Evolutionary conservation across 53 echinoderm and acorn worm species (phyloP).

Genomic region (Astropecten irregularis): DNA sequence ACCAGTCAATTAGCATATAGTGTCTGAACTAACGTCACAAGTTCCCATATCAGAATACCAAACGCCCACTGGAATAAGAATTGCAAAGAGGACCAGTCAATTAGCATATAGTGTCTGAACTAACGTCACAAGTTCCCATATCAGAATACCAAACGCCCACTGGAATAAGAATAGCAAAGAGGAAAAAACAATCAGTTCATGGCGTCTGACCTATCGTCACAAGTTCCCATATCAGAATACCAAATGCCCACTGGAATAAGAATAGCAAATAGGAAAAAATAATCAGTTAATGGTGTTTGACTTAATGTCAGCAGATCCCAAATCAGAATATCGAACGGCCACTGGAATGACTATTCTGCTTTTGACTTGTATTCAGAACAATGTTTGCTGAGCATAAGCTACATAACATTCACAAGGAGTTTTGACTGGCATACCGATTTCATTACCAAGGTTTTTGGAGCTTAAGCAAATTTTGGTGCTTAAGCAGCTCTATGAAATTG

Average conservation of each 20-base stretch:
- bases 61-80: slow-evolving; percentile 46
- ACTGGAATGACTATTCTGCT: not conserved
- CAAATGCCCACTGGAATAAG: slow-evolving; percentile 62
- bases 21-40: slow-evolving; percentile 94
- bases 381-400: not conserved
- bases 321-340: slow-evolving; percentile 75
- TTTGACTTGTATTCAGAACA: not conserved
- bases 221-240: slow-evolving; percentile 88
- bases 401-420: too few species aligned
- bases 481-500: too few species aligned
- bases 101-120: slow-evolving; percentile 87
- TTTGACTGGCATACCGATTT: too few species aligned
- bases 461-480: too few species aligned
- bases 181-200: slow-evolving; percentile 8
- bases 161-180: not conserved
- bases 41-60: slow-evolving; percentile 89
- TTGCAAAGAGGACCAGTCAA: not conserved
- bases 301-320: slow-evolving; percentile 96
- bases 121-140: slow-evolving; percentile 95
- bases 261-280: not conserved
- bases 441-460: too few species aligned
- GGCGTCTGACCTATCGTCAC: slow-evolving; percentile 97
- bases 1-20: slow-evolving; percentile 51
- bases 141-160: slow-evolving; percentile 72
- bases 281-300: slow-evolving; percentile 79